Evolutionary conservation across 2,113 vertebrate species (phyloP), one percentile per base, ranked within the genome.

Genomic region (Trichechus manatus): DNA sequence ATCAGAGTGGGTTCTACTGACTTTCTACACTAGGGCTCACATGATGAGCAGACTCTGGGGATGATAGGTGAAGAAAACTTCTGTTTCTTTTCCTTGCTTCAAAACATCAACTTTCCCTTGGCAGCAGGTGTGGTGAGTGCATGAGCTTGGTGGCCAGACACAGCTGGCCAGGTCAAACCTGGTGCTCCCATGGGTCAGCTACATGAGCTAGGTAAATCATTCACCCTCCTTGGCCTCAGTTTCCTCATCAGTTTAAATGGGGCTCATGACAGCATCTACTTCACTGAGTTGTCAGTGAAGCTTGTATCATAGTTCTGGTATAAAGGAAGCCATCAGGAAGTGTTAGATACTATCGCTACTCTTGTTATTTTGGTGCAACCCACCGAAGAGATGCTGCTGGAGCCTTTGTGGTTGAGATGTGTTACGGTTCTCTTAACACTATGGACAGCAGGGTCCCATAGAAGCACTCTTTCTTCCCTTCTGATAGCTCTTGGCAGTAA

Each of bases 1-100:
- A 3, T 6, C 36, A 2, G 44, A 53, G 0, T 0, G 0, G 19
- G 25, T 29, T 13, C 2, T 23, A 0, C 56, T 22, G 13, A 2
- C 1, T 0, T 27, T 11, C 79, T 9, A 3, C 47, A 5, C 29
- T 0, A 0, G 74, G 47, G 2, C 47, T 72, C n/a, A 1, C 2
- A 33, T 31, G 11, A 17, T 3, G 9, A 1, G 31, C 61, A 5
- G 63, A 42, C 44, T 81, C 42, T 23, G 3, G 77, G 36, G 85
- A 31, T 8, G 50, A 66, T 3, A 22, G 50, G 2, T 23, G 53
- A 59, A 66, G 77, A 59, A 23, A 11, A 25, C 20, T 36, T 9
- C 39, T n/a, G 27, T 80, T 81, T 50, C 33, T 81, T 78, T 36
- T 22, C n/a, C 23, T 15, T 36, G 64, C 50, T n/a, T 27, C 63